Conservation (phyloP, 2,113 vertebrate species). For the Hylia prasina region DNA sequence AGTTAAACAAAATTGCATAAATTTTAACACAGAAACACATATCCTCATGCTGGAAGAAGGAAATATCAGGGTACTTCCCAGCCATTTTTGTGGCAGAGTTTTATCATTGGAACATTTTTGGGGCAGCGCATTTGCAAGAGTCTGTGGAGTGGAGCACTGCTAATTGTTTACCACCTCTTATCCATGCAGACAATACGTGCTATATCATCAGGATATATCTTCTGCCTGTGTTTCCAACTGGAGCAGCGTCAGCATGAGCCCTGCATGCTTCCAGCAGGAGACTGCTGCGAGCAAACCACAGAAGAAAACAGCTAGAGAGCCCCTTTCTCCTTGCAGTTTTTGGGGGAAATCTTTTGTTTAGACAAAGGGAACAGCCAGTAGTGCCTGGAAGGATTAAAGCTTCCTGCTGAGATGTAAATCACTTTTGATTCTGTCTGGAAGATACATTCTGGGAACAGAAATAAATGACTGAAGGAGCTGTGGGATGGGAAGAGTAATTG, state of each 20-base stretch:
- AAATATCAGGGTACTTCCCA: neutral
- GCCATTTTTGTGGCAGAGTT: neutral
- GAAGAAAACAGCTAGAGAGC: neutral
- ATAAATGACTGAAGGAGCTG: neutral
- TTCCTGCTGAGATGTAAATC: slow-evolving; percentile 48
- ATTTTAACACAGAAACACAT: neutral
- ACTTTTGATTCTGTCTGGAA: neutral
- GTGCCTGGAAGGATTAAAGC: neutral
- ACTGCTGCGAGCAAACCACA: neutral
- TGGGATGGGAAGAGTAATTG: neutral
- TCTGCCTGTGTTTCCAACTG: neutral
- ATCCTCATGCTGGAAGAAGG: neutral
- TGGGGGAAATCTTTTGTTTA: slow-evolving; percentile 37
- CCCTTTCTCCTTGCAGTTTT: neutral
- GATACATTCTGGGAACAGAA: neutral
- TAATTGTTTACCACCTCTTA: neutral
- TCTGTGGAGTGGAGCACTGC: neutral
- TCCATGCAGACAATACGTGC: neutral
- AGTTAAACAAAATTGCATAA: neutral
- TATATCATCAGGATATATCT: neutral
- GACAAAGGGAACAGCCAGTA: slow-evolving; percentile 19
- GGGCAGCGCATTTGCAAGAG: neutral
- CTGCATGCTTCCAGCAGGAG: neutral
- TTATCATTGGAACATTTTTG: neutral
- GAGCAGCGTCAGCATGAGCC: neutral